Evolutionary conservation across 2,888 invertebrate genomes (phyloP).

Genomic region (Panzeria rudis): DNA sequence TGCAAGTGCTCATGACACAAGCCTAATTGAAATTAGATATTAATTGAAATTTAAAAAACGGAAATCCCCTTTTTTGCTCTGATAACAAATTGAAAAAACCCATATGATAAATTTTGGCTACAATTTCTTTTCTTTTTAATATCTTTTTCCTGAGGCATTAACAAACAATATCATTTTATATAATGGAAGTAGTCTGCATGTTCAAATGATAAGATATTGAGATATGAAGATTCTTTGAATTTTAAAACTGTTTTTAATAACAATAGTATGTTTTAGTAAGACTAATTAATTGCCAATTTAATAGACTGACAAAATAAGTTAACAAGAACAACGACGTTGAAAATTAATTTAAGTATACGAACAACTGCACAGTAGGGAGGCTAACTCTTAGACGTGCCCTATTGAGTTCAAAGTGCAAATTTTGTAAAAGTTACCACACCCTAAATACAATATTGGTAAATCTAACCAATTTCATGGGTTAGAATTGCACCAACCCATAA

Average conservation of each 20-base stretch:
- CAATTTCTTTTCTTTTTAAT: neutral
- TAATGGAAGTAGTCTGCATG: neutral
- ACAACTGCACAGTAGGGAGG: no score
- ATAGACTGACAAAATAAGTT: conserved; percentile 6
- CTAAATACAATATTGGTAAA: no score
- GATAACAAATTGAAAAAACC: neutral
- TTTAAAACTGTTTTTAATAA: neutral
- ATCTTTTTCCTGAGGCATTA: neutral
- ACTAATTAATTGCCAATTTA: conserved; percentile 10
- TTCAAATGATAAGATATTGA: conserved; percentile 36
- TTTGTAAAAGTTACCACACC: no score
- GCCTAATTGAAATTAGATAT: neutral
- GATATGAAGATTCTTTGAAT: conserved; percentile 22
- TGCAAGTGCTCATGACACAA: neutral
- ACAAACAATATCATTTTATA: neutral
- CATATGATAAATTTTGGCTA: neutral
- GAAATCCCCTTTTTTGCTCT: neutral
- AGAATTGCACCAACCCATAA: no score
- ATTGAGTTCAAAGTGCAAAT: no score
- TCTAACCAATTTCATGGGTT: no score
- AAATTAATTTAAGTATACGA: conserved; percentile 19
- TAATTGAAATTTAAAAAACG: neutral
- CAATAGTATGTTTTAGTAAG: neutral
- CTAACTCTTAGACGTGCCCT: no score
- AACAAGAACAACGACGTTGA: neutral